Evolutionary conservation across 2,797 vertebrate genomes (phyloP).

Genomic region (Percopsis omiscomaycus): DNA sequence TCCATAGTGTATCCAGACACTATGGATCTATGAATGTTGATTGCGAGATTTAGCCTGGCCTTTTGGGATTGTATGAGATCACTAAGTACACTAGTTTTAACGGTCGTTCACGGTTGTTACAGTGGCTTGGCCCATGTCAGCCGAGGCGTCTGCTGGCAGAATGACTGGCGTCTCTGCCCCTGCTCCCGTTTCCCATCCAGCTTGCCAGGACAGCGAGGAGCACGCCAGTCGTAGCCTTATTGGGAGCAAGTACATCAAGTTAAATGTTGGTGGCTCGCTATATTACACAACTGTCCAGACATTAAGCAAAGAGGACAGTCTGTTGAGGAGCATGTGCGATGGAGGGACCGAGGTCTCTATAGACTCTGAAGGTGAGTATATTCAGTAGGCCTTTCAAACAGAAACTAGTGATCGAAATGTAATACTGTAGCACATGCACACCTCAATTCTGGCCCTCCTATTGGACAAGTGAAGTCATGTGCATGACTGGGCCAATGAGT

Average conservation of each 20-base stretch:
- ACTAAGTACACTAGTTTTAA: neutral
- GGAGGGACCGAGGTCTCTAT: conserved; percentile 83
- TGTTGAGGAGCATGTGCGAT: conserved; percentile 85
- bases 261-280: conserved; percentile 88
- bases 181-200: conserved; percentile 51
- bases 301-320: conserved; percentile 85
- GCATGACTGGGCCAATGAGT: too few species aligned
- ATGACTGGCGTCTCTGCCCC: conserved; percentile 68
- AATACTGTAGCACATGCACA: too few species aligned
- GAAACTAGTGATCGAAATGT: neutral
- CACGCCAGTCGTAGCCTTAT: conserved; percentile 64
- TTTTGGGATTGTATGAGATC: too few species aligned
- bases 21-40: too few species aligned
- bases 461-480: too few species aligned
- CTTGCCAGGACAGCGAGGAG: conserved; percentile 62
- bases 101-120: conserved; percentile 28
- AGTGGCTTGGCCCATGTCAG: conserved; percentile 78
- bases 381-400: neutral
- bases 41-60: too few species aligned
- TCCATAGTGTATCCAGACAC: too few species aligned
- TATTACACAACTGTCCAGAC: conserved; percentile 91
- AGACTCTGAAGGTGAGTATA: conserved; percentile 81
- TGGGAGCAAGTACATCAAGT: conserved; percentile 88
- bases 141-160: conserved; percentile 78
- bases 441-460: too few species aligned